Evolutionary conservation across 1,140 invertebrate species (phyloP), one percentile per base, ranked within the genome.

Genomic region (Cotesia vestalis): DNA sequence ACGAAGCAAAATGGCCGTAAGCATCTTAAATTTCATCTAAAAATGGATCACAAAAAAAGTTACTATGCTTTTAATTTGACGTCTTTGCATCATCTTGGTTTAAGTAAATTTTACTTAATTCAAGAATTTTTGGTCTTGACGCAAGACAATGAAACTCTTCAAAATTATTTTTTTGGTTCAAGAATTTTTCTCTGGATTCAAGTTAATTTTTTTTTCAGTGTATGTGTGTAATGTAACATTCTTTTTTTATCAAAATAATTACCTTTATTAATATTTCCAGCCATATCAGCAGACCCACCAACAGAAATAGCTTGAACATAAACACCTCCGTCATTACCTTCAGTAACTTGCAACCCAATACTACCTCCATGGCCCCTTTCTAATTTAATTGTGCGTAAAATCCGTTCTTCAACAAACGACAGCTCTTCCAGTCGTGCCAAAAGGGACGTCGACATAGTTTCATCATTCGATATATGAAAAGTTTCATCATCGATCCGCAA

Each of bases 251-350:
- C 17, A 17, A 17, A 17, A 17, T 17, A 17, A 9, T 40, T 76
- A 88, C 88, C 90, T 80, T 90, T 89, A 72, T 90, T 86, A 9
- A 95, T 89, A 78, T 90, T 91, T 9, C 91, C 91, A 75, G 90
- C 88, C 76, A 88, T 85, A 84, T 92, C 89, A 53, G 93, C 93
- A 0, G 93, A 90, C 60, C 93, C 92, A 27, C 89, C 90, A 3
- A 89, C 85, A 2, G 91, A 91, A 27, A 95, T 90, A 11, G 92
- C 92, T 78, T 94, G 93, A 57, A 95, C 90, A 79, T 94, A 95
- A n/a, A 94, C 92, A 36, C 89, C 89, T 20, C 91, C 91, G 84
- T 94, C 92, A 68, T 91, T 91, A 70, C 92, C 93, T 80, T 93
- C 91, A 1, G 91, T 92, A 11, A 92, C 91, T 87, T 94, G 92